These are phyloP conservation scores for Cynaeus angustus DNA, from an alignment of 2,888 invertebrate genomes.

Conservation along the genomic window DNA sequence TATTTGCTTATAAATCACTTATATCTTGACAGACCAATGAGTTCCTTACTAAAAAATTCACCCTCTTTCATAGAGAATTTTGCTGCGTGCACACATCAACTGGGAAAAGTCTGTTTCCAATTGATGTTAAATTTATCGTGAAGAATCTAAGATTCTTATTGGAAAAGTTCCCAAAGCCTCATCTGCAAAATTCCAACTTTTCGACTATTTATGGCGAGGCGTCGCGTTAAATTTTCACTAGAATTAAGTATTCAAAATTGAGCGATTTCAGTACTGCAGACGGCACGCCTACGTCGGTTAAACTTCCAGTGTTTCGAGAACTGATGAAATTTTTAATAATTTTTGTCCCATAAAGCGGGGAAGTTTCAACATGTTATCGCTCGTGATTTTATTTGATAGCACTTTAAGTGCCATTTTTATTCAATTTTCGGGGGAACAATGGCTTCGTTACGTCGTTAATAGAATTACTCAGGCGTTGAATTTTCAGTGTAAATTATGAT, in stretches of 20 bases:
- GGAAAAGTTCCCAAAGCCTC: constrained; percentile 19
- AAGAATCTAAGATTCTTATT: constrained; percentile 31
- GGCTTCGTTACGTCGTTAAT: not conserved
- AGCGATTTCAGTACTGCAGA: not conserved
- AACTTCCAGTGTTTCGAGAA: no score
- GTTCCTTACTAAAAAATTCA: not conserved
- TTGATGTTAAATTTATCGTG: constrained; percentile 35
- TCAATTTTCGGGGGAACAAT: not conserved
- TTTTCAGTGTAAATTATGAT: not conserved
- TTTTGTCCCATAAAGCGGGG: no score
- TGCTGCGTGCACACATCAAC: constrained; percentile 26
- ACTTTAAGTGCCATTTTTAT: constrained; percentile 4
- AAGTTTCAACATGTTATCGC: constrained; percentile 1
- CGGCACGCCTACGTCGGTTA: no score
- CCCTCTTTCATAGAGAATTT: constrained; percentile 16
- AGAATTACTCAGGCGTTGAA: not conserved
- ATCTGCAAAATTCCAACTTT: not conserved
- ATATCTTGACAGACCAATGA: constrained; percentile 27
- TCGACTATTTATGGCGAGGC: not conserved
- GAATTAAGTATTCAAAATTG: constrained; percentile 1
- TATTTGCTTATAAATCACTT: constrained; percentile 38
- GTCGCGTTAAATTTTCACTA: not conserved
- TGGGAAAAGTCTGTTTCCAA: constrained; percentile 22
- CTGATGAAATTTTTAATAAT: no score
- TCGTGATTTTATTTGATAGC: not conserved